These are phyloP conservation scores for Ardeotis arabs DNA, from an alignment of 2,113 vertebrate species.

Conservation along the genomic window DNA sequence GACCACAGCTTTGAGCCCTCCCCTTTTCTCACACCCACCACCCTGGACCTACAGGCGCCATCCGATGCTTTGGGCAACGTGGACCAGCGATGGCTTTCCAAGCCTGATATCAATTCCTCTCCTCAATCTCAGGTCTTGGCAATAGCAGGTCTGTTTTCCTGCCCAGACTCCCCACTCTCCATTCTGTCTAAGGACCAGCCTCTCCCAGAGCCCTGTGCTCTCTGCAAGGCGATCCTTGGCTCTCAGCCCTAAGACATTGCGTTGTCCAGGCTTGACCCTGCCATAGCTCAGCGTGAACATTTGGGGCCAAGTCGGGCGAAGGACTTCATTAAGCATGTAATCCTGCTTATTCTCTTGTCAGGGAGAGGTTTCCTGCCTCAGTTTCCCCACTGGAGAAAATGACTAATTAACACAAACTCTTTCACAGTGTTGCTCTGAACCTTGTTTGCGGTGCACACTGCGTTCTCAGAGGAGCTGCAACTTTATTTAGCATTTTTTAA, in stretches of 20 bases:
- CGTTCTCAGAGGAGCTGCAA: not conserved
- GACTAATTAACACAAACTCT: not conserved
- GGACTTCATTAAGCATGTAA: not conserved
- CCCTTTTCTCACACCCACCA: rapidly evolving
- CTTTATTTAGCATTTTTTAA: not conserved
- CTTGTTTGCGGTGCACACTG: rapidly evolving
- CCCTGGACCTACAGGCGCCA: not conserved
- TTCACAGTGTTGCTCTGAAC: not conserved
- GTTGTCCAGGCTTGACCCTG: not conserved
- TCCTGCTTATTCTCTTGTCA: not conserved
- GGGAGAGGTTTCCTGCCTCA: not conserved
- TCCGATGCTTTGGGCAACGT: rapidly evolving
- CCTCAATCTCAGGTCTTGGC: not conserved
- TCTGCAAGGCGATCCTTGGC: not conserved
- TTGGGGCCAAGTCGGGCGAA: not conserved
- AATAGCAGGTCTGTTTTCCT: not conserved
- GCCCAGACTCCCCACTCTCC: not conserved
- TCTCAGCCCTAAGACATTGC: not conserved
- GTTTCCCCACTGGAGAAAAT: not conserved
- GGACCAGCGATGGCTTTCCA: not conserved
- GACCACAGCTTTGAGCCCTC: not conserved
- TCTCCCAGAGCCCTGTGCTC: not conserved
- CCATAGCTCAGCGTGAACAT: not conserved
- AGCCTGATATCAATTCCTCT: not conserved
- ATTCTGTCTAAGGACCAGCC: not conserved